These are phyloP conservation scores for Urocolius indicus DNA, from an alignment of 2,113 vertebrate species.

Conservation along the genomic window DNA sequence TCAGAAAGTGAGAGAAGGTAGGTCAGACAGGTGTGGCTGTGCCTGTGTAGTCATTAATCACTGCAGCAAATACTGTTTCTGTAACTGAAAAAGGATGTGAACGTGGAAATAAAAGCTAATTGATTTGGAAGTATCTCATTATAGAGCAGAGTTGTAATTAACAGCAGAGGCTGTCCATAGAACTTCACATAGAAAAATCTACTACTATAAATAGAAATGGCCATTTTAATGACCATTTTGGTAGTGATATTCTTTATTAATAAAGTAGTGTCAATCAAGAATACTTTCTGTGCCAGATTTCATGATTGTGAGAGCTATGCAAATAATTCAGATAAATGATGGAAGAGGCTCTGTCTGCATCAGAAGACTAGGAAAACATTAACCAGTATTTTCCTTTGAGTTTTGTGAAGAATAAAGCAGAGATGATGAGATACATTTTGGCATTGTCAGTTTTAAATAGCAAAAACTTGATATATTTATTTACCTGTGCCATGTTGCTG, in stretches of 20 bases:
- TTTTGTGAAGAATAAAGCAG: not conserved
- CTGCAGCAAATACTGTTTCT: not conserved
- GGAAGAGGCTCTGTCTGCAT: not conserved
- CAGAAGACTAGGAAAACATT: not conserved
- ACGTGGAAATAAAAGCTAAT: not conserved
- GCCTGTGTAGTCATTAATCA: not conserved
- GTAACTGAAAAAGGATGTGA: not conserved
- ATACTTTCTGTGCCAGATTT: not conserved
- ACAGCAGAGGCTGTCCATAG: not conserved
- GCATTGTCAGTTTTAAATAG: not conserved
- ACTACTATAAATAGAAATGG: not conserved
- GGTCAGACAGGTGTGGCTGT: not conserved
- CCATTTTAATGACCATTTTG: not conserved
- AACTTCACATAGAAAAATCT: not conserved
- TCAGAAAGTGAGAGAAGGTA: not conserved
- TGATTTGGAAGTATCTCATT: not conserved
- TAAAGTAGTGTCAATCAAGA: not conserved
- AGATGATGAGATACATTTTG: not conserved
- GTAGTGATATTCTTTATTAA: not conserved
- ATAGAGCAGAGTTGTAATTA: not conserved
- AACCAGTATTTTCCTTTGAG: not conserved
- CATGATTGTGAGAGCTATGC: not conserved
- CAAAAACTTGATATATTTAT: not conserved
- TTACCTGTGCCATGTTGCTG: slow-evolving; percentile 24
- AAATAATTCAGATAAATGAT: not conserved